These are phyloP conservation scores for Drosophila colorata DNA, from an alignment of 2,888 invertebrate species.

Conservation along the genomic window DNA sequence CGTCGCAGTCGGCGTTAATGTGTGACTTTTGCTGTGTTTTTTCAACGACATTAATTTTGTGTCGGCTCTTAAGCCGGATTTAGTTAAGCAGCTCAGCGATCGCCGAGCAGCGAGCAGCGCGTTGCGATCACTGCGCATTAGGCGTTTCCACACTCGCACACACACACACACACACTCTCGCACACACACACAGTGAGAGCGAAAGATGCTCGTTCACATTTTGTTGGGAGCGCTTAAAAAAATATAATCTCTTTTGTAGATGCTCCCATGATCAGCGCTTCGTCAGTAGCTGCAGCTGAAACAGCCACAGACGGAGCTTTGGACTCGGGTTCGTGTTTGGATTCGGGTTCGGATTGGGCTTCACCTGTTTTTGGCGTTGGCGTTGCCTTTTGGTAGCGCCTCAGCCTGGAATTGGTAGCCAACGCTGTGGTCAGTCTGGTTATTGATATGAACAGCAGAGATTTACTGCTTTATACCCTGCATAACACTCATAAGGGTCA, in stretches of 20 bases:
- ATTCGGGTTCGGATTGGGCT: constrained; percentile 11
- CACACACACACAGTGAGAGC: constrained; percentile 5
- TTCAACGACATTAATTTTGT: constrained; percentile 84
- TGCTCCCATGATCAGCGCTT: constrained; percentile 79
- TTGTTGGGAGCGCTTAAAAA: constrained; percentile 80
- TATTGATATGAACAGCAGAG: constrained; percentile 19
- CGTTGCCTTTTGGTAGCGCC: constrained; percentile 42
- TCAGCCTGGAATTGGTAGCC: constrained; percentile 14
- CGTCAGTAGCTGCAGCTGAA: constrained; percentile 60
- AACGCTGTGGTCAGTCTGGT: constrained; percentile 21
- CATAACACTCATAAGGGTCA: background rate
- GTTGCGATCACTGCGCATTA: constrained; percentile 63
- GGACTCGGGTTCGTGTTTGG: constrained; percentile 11
- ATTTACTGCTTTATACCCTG: constrained; percentile 27
- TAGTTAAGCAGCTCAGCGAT: constrained; percentile 85
- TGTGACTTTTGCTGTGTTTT: constrained; percentile 82
- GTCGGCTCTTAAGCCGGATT: constrained; percentile 85
- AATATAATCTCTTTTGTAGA: constrained; percentile 84
- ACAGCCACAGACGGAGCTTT: constrained; percentile 13
- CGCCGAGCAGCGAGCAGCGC: constrained; percentile 50
- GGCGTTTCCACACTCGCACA: constrained; percentile 50
- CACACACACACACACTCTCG: constrained; percentile 16
- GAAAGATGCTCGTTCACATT: constrained; percentile 60
- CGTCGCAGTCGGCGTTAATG: constrained; percentile 73
- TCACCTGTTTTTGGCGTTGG: constrained; percentile 52